These are phyloP conservation scores for Macquaria ambigua DNA, from an alignment of 2,113 vertebrate genomes.

Conservation along the genomic window DNA sequence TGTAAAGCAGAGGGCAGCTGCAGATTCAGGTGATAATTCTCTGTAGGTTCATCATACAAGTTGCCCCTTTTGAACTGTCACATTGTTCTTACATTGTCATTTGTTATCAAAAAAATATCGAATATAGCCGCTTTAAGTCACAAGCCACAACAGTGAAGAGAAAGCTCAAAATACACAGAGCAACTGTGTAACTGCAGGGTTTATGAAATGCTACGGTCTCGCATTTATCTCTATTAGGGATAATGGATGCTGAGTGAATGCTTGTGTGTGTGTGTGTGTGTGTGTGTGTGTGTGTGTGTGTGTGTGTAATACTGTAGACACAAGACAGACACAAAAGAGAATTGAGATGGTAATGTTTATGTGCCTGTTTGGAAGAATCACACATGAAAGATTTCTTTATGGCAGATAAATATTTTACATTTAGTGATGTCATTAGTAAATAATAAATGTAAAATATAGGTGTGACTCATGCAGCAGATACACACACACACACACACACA, in stretches of 20 bases:
- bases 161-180: neutral
- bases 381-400: neutral
- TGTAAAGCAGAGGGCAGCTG: neutral
- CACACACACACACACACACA: slow-evolving; percentile 23
- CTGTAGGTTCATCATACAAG: neutral
- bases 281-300: no score
- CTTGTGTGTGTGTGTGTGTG: neutral
- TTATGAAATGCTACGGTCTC: slow-evolving; percentile 8
- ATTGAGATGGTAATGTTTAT: neutral
- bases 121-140: neutral
- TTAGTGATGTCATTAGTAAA: neutral
- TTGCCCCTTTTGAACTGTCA: neutral
- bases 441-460: slow-evolving; percentile 17
- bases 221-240: slow-evolving; percentile 20
- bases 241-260: slow-evolving; percentile 7
- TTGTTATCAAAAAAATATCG: neutral
- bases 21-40: neutral
- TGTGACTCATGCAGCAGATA: slow-evolving; percentile 32
- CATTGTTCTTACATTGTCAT: neutral
- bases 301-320: no score
- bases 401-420: slow-evolving; percentile 1
- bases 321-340: neutral
- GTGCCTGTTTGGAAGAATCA: neutral
- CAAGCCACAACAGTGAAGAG: neutral
- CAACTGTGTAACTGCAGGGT: neutral